Conservation (phyloP, 2,113 vertebrate genomes). For the Cathartes aura region DNA sequence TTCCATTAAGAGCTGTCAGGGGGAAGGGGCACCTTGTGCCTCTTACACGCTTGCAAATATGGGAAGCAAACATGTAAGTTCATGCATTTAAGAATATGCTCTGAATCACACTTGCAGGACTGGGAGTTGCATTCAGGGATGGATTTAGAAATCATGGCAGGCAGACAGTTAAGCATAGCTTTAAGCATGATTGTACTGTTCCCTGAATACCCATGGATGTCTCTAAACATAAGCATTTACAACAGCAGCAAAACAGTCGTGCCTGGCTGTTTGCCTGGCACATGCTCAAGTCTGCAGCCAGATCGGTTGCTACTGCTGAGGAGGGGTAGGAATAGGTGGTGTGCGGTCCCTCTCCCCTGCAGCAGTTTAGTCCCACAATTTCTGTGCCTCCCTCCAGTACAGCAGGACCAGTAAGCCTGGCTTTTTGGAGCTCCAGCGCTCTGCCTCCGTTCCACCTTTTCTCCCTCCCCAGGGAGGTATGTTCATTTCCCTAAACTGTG, state of each 20-base stretch:
- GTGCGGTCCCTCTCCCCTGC: not conserved
- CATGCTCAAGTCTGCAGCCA: not conserved
- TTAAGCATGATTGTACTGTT: not conserved
- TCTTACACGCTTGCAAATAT: not conserved
- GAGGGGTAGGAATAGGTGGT: not conserved
- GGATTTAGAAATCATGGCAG: not conserved
- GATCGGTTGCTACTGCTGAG: not conserved
- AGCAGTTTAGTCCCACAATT: accelerated
- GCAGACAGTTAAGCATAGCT: not conserved
- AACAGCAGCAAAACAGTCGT: not conserved
- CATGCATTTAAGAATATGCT: not conserved
- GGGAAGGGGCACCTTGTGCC: not conserved
- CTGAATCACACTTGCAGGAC: not conserved
- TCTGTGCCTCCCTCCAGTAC: not conserved
- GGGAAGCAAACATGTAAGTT: not conserved
- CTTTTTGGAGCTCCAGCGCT: not conserved
- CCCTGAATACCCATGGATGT: not conserved
- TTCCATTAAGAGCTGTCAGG: not conserved
- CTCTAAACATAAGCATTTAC: not conserved
- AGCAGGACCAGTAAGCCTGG: not conserved
- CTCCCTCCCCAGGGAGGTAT: not conserved
- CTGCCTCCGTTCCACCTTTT: not conserved
- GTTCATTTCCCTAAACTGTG: not conserved
- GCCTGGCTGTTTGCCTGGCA: not conserved
- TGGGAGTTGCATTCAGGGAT: not conserved